Conservation (phyloP, 2,113 vertebrate genomes). For the Nerophis ophidion region DNA sequence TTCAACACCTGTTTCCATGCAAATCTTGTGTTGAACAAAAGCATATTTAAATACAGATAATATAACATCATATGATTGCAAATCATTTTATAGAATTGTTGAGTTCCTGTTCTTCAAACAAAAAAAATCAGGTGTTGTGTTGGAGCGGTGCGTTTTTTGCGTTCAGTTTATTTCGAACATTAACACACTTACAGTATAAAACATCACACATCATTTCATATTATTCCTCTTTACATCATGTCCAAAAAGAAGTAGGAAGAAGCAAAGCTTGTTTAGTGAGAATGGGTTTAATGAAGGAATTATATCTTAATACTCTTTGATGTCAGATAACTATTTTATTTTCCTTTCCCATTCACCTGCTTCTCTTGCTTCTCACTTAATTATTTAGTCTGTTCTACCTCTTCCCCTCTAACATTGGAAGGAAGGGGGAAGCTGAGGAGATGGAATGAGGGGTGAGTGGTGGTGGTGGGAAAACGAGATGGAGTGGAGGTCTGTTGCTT, state of each 20-base stretch:
- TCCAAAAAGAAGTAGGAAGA: constrained; percentile 12
- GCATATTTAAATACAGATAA: too few relatives aligned
- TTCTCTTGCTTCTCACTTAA: constrained; percentile 56
- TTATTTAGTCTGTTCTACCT: constrained; percentile 65
- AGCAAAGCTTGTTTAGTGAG: constrained; percentile 10
- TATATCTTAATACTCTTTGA: constrained; percentile 2
- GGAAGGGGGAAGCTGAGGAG: constrained; percentile 28
- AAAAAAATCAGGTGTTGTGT: neutral
- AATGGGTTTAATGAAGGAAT: constrained; percentile 12
- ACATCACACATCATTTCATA: too few relatives aligned
- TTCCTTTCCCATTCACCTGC: constrained; percentile 44
- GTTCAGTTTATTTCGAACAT: too few relatives aligned
- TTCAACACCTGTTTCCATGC: too few relatives aligned
- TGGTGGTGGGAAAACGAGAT: constrained; percentile 15
- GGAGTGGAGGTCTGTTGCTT: constrained; percentile 48
- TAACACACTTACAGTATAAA: too few relatives aligned
- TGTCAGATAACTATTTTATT: constrained; percentile 26
- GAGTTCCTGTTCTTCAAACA: too few relatives aligned
- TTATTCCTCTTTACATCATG: too few relatives aligned
- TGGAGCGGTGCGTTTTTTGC: constrained; percentile 2
- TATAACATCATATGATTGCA: too few relatives aligned
- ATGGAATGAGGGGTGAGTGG: neutral
- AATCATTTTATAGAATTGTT: too few relatives aligned
- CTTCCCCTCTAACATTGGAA: constrained; percentile 39
- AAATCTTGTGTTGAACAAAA: too few relatives aligned